Percentiles rank a stretch among this genome's conserved stretches.
These are phyloP conservation scores for Momotus momota DNA, from an alignment of 2,797 vertebrate species.

Conservation along the genomic window DNA sequence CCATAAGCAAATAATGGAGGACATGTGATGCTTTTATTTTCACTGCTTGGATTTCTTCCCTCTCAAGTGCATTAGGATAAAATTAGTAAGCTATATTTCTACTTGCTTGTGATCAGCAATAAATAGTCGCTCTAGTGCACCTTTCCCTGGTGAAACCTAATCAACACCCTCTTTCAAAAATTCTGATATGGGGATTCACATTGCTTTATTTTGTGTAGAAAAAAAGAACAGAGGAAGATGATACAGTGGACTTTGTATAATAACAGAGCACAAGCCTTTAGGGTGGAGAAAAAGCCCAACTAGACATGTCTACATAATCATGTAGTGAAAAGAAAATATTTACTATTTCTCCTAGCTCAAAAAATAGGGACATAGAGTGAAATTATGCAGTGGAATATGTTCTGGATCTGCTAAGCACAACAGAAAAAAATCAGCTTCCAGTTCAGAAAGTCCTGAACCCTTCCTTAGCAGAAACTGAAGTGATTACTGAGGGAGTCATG, in stretches of 20 bases:
- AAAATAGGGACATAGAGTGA: not conserved
- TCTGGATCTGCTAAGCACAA: not conserved
- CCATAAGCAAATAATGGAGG: slow-evolving; percentile 40
- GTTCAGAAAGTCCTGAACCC: not conserved
- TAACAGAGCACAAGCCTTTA: not conserved
- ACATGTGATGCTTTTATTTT: slow-evolving; percentile 43
- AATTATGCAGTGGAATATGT: not conserved
- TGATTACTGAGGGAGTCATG: not conserved
- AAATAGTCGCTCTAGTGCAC: not conserved
- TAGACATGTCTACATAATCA: not conserved
- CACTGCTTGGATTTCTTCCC: slow-evolving; percentile 37
- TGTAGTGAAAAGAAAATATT: not conserved
- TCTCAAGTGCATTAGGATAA: slow-evolving; percentile 54
- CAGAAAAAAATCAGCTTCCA: not conserved
- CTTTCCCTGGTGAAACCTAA: slow-evolving; percentile 44
- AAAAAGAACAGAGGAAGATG: not conserved
- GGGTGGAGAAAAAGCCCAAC: not conserved
- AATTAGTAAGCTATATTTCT: slow-evolving; percentile 66
- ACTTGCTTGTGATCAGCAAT: slow-evolving; percentile 59
- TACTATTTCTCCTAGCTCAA: not conserved
- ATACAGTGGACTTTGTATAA: not conserved
- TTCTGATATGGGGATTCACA: not conserved
- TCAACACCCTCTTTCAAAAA: slow-evolving; percentile 44
- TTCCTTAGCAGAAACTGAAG: not conserved
- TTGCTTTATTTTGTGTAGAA: not conserved